A percentile compares a stretch with the other conserved stretches of the same genome.
phyloP scores from a whole-genome alignment of 2,888 invertebrate species.

The Drosophila kanekoi region DNA sequence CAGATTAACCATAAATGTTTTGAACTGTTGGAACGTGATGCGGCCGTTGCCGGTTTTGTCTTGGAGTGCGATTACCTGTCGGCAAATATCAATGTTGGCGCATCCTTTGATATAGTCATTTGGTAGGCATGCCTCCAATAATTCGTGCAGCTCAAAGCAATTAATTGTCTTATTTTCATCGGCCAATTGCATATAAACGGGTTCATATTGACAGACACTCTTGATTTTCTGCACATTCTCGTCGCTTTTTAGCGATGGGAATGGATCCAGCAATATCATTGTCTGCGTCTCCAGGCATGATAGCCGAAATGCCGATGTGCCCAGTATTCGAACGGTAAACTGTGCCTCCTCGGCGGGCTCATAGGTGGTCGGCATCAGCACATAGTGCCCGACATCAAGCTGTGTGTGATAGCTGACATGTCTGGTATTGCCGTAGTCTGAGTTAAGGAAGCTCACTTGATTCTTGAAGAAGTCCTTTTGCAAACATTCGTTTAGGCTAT shows the following conservation, averaged over 20 bases:
- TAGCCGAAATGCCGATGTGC: conserved; percentile 90
- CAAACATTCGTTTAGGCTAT: conserved; percentile 89
- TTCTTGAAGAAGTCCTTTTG: conserved; percentile 93
- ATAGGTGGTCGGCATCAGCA: conserved; percentile 95
- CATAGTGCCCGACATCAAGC: conserved; percentile 92
- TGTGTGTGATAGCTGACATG: conserved; percentile 93
- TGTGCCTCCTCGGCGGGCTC: conserved; percentile 95
- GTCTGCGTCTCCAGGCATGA: conserved; percentile 89
- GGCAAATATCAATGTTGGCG: conserved; percentile 95
- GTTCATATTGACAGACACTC: conserved; percentile 90
- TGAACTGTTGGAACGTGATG: conserved; percentile 93
- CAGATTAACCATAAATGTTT: conserved; percentile 95
- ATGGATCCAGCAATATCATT: conserved; percentile 84
- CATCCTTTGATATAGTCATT: conserved; percentile 98
- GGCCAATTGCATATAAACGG: conserved; percentile 94
- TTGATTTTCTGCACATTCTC: conserved; percentile 86
- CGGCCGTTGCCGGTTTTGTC: conserved; percentile 93
- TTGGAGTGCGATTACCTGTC: conserved; percentile 94
- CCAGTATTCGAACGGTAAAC: conserved; percentile 93
- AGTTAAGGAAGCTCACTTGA: conserved; percentile 94
- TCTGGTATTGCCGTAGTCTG: conserved; percentile 95
- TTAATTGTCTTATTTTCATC: conserved; percentile 95
- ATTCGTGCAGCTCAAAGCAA: conserved; percentile 95
- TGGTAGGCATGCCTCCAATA: conserved; percentile 95
- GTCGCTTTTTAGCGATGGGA: conserved; percentile 85